Percentiles rank a stretch among this genome's conserved stretches.
These are phyloP conservation scores for Diachrysia chrysitis DNA, from an alignment of 2,888 invertebrate genomes.

Conservation along the genomic window DNA sequence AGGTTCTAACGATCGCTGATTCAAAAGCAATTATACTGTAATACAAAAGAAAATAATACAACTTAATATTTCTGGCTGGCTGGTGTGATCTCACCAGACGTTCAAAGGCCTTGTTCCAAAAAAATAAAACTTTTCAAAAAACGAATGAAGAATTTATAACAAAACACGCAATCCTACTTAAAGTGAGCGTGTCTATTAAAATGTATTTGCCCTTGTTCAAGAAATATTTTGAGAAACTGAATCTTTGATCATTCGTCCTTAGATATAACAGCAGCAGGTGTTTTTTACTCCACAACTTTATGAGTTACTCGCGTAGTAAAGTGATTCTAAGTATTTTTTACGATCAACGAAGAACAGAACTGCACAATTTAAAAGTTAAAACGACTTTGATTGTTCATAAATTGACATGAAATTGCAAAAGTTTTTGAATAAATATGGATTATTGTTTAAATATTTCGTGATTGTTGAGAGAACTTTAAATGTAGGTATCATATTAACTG, in stretches of 20 bases:
- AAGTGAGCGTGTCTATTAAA: constrained; percentile 14
- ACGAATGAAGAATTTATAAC: background rate
- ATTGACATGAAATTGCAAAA: constrained; percentile 18
- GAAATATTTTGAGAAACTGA: constrained; percentile 10
- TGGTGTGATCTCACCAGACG: background rate
- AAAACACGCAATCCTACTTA: constrained; percentile 32
- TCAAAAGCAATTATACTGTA: background rate
- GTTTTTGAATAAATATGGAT: background rate
- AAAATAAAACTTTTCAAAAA: constrained; percentile 11
- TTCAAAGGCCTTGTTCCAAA: background rate
- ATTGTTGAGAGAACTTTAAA: too few relatives aligned
- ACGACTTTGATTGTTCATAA: constrained; percentile 41
- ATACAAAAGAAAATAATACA: background rate
- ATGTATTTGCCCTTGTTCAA: constrained; percentile 2
- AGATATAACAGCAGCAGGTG: constrained; percentile 57
- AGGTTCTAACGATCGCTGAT: background rate
- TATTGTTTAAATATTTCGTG: background rate
- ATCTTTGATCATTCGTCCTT: constrained; percentile 28
- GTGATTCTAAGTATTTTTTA: constrained; percentile 45
- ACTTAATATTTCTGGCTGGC: background rate
- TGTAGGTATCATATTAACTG: too few relatives aligned
- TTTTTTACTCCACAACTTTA: constrained; percentile 61
- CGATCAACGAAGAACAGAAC: constrained; percentile 36
- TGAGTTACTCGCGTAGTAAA: constrained; percentile 55
- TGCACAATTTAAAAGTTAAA: constrained; percentile 35